These are phyloP conservation scores for Strix uralensis DNA, from an alignment of 2,113 vertebrate genomes.

Conservation along the genomic window DNA sequence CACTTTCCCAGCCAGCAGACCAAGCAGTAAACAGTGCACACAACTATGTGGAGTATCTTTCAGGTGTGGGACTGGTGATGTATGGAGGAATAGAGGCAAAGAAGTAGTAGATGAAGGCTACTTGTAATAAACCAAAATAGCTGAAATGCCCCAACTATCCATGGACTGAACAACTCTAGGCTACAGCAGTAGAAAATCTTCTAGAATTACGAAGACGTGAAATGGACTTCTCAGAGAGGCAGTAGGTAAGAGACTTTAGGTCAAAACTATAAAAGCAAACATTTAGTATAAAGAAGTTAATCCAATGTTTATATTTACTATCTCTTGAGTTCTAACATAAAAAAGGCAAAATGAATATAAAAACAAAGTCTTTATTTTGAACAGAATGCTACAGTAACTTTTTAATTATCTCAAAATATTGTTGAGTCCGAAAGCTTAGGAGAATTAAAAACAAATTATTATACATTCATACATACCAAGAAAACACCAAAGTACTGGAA, in stretches of 20 bases:
- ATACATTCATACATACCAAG: not conserved
- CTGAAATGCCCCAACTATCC: not conserved
- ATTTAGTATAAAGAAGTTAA: not conserved
- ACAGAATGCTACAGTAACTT: not conserved
- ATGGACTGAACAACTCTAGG: not conserved
- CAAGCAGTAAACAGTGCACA: not conserved
- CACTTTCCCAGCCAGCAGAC: not conserved
- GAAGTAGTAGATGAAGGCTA: not conserved
- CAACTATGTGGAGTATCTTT: not conserved
- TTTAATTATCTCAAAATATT: not conserved
- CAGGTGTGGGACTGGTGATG: not conserved
- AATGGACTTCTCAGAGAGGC: not conserved
- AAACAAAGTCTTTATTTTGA: not conserved
- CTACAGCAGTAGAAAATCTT: not conserved
- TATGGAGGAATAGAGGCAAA: not conserved
- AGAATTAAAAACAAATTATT: not conserved
- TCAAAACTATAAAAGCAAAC: not conserved
- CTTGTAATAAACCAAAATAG: not conserved
- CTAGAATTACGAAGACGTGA: not conserved
- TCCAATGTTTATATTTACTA: not conserved
- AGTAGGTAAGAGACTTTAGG: not conserved
- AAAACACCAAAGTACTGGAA: not conserved
- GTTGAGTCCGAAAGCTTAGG: not conserved
- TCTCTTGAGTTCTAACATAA: not conserved
- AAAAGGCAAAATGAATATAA: not conserved